These are phyloP conservation scores for Connochaetes taurinus DNA, from an alignment of 2,113 vertebrate species.

Conservation along the genomic window DNA sequence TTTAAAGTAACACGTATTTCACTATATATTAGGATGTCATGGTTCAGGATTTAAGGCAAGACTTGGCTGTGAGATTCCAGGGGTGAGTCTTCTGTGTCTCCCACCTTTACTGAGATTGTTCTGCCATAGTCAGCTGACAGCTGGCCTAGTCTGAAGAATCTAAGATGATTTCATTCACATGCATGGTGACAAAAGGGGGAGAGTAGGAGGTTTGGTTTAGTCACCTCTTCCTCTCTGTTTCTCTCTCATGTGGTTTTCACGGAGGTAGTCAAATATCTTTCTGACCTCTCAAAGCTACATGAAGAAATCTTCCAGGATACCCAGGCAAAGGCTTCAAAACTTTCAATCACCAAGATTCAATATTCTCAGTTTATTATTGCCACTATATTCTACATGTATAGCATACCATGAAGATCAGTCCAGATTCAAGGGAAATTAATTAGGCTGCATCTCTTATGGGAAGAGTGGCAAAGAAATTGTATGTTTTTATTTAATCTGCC, in stretches of 20 bases:
- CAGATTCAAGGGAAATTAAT: neutral
- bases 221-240: neutral
- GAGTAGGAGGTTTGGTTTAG: neutral
- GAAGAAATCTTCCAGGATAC: neutral
- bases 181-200: neutral
- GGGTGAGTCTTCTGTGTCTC: neutral
- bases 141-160: neutral
- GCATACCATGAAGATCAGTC: neutral
- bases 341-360: neutral
- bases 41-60: neutral
- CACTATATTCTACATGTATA: neutral
- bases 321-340: neutral
- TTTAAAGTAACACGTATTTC: neutral
- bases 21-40: neutral
- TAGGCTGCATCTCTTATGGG: neutral
- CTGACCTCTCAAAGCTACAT: neutral
- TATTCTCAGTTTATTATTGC: neutral
- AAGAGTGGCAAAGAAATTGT: neutral
- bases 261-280: neutral
- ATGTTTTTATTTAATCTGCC: neutral
- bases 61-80: neutral
- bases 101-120: rapidly evolving
- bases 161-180: neutral
- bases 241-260: neutral
- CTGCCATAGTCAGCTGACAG: neutral